Base-by-base conservation (phyloP, 2,888 invertebrate species). In the Eilema griseolum region DNA sequence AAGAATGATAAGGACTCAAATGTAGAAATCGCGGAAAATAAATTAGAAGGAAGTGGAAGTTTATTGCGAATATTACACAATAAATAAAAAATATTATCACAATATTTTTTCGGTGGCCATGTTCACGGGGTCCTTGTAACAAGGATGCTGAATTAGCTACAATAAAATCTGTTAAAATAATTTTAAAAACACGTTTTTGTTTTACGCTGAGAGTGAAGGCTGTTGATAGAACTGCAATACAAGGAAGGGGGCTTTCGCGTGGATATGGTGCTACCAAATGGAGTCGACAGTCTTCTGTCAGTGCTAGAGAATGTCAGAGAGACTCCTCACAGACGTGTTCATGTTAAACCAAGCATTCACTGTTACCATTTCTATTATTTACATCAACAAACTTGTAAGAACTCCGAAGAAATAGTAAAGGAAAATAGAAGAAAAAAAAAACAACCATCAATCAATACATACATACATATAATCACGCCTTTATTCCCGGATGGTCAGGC, bases 211-310 rank as follows among this genome's bases (percentile, higher is more conserved):
- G 37, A 37, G 37, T 14, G 37, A 37, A 37, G 37, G 12, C 7
- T 37, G 12, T 12, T 11, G 3, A 68, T 91, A 20, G 91, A 91
- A 71, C 83, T 91, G 12, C 91, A 91, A 0, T 91, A 91, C 82
- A 85, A 90, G 78, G 90, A 91, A 68, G 31, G 4, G 0, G 85
- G 86, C 5, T 90, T 90, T 85, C 90, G 92, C 20, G 91, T 91
- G 90, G 83, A 91, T 5, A 72, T 91, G 1, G 83, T 90, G 3
- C 83, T 91, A 8, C 90, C 92, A 0, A 74, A 90, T 60, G 83
- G 88, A 63, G 66, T 88, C 2, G 87, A 91, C 52, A 92, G 90
- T 56, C 85, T 91, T 0, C 70, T 83, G 0, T 69, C 81, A 0
- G 83, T 90, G n/a, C 62, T 91, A 60, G 83, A 88, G 66, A 90